Evolutionary conservation across 2,113 vertebrate genomes (phyloP), one percentile per base, ranked within the genome.

Genomic region (Bucco capensis): DNA sequence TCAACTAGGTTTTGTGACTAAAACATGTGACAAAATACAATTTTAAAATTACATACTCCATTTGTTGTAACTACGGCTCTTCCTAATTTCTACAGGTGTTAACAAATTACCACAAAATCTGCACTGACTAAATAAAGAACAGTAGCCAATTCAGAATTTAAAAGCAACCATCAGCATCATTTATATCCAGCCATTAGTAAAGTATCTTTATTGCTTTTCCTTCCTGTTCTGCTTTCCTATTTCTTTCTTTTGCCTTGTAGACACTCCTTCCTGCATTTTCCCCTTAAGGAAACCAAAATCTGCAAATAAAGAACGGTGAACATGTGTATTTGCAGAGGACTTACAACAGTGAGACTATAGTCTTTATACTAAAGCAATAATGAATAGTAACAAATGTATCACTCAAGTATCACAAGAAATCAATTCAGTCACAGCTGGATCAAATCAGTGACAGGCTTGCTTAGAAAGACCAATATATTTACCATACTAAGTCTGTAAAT

Each of bases 1-100:
- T 94, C 92, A 90, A 81, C 77, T 73, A 75, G 57, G 62, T 95
- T 93, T 89, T 92, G 92, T 87, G 81, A 94, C 74, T 95, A 95
- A 96, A 96, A 84, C 66, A 92, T 86, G 70, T 93, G 81, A 94
- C 92, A 95, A 96, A 94, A 89, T 42, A 93, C 88, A 84, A 58
- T 92, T 93, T 94, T 92, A 83, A 83, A 82, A 89, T 96, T 96
- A 96, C 83, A 93, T 40, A 94, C 66, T 88, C 88, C 79, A 96
- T 83, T 92, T 94, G 70, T 86, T 90, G 58, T 47, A 93, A 94
- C 83, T 75, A 65, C 70, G 84, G 71, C 54, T 90, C 86, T 31
- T 82, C 67, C 49, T 86, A 42, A 86, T 84, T 93, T 92, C 74
- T 75, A 57, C 49, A 81, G 76, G 83, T 95, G 86, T 76, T 92